Evolutionary conservation across 1,140 invertebrate species (phyloP).

Genomic region (Phymorhynchus buccinoides): DNA sequence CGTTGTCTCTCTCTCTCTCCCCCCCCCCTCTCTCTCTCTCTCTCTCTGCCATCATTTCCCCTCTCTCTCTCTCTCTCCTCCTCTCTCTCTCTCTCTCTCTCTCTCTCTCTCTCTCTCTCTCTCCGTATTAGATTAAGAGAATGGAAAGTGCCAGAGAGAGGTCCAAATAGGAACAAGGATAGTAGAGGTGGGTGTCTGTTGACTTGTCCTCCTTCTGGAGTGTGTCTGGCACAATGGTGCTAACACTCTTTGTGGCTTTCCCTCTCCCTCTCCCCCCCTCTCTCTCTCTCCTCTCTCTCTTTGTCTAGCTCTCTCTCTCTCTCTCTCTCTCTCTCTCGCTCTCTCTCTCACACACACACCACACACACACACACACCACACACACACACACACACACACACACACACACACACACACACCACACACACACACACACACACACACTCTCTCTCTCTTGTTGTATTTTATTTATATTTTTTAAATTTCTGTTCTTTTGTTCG

Average conservation of each 20-base stretch:
- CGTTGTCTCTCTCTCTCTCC: background rate
- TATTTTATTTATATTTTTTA: background rate
- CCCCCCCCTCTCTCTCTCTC: constrained; percentile 9
- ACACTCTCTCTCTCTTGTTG: background rate
- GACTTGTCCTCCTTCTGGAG: no score
- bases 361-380: no score
- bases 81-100: constrained; percentile 18
- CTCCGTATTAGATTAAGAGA: no score
- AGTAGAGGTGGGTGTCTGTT: no score
- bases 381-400: background rate
- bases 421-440: background rate
- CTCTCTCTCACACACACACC: no score
- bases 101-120: background rate
- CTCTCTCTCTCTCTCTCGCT: constrained; percentile 8
- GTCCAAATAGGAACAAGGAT: no score
- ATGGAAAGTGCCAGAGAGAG: no score
- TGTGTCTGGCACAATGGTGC: no score
- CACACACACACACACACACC: background rate
- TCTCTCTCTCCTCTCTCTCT: background rate
- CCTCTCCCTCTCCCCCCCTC: background rate
- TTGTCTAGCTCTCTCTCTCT: background rate
- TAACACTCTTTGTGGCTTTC: background rate
- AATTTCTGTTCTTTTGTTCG: background rate
- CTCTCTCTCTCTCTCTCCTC: background rate
- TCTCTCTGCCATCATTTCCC: background rate